Evolutionary conservation across 2,888 invertebrate species (phyloP).

Genomic region (Tetragonula carbonaria): DNA sequence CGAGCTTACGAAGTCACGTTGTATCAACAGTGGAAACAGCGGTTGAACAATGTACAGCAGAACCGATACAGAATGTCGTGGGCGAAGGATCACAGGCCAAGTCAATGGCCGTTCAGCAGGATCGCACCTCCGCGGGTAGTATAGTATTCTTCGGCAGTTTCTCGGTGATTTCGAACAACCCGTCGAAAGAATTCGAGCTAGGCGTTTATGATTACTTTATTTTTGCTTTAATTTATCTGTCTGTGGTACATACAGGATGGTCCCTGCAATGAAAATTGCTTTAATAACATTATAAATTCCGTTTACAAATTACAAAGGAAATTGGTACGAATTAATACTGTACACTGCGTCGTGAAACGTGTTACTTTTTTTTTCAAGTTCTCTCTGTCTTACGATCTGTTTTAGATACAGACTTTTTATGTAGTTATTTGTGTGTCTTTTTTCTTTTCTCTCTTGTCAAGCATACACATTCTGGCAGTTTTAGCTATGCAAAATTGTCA

Average conservation of each 20-base stretch:
- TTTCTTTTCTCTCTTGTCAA: background rate
- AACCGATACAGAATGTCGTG: constrained; percentile 34
- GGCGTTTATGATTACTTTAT: constrained; percentile 1
- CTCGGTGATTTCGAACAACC: background rate
- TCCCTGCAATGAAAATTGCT: constrained; percentile 18
- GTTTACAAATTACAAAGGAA: constrained; percentile 15
- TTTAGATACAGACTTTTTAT: background rate
- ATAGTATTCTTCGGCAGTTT: background rate
- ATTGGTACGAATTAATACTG: background rate
- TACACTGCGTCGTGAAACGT: constrained; percentile 2
- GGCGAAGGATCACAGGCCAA: constrained; percentile 9
- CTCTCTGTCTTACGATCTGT: background rate
- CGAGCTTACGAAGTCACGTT: background rate
- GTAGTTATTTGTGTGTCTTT: background rate
- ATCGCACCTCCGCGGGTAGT: background rate
- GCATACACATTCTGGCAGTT: constrained; percentile 15
- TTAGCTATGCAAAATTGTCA: constrained; percentile 18
- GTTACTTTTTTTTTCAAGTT: background rate
- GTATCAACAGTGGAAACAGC: constrained; percentile 20
- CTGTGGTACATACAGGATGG: constrained; percentile 16
- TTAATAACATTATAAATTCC: constrained; percentile 16
- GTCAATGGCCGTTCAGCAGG: constrained; percentile 5
- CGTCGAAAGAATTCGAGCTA: constrained; percentile 5
- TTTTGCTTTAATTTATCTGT: constrained; percentile 18
- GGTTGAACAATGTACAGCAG: constrained; percentile 47